Conservation (phyloP, 2,113 vertebrate species). For the Gnathonemus longibarbis region DNA sequence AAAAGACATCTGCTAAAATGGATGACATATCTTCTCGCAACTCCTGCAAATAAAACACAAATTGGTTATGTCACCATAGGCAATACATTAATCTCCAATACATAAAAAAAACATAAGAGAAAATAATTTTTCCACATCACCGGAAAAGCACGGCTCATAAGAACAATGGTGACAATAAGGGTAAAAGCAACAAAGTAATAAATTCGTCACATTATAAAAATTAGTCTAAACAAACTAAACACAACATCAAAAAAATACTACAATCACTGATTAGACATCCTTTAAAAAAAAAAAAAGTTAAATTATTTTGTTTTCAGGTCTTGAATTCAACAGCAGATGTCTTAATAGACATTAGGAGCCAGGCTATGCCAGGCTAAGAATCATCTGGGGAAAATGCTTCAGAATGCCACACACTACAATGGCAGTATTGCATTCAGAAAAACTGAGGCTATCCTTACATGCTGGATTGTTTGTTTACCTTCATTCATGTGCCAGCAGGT, state of each 20-base stretch:
- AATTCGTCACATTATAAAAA: neutral
- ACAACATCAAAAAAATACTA: neutral
- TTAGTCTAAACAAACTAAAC: neutral
- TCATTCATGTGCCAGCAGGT: neutral
- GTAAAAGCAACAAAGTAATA: neutral
- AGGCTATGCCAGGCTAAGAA: neutral
- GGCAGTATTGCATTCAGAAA: neutral
- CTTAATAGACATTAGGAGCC: neutral
- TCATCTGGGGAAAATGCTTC: neutral
- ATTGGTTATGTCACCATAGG: neutral
- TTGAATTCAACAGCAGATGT: neutral
- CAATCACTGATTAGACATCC: neutral
- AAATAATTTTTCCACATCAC: neutral
- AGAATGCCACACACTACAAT: neutral
- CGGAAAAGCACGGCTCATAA: neutral
- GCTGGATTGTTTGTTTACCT: neutral
- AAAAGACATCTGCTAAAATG: conserved; percentile 96
- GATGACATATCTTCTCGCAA: conserved; percentile 91
- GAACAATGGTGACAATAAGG: neutral
- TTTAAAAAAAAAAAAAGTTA: neutral
- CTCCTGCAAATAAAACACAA: conserved; percentile 64
- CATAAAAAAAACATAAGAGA: neutral
- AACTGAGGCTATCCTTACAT: neutral
- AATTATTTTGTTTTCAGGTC: neutral
- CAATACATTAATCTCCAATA: neutral